Percentiles rank a stretch among this genome's conserved stretches.
These are phyloP conservation scores for Tinamus major DNA, from an alignment of 2,797 vertebrate genomes.

Conservation along the genomic window DNA sequence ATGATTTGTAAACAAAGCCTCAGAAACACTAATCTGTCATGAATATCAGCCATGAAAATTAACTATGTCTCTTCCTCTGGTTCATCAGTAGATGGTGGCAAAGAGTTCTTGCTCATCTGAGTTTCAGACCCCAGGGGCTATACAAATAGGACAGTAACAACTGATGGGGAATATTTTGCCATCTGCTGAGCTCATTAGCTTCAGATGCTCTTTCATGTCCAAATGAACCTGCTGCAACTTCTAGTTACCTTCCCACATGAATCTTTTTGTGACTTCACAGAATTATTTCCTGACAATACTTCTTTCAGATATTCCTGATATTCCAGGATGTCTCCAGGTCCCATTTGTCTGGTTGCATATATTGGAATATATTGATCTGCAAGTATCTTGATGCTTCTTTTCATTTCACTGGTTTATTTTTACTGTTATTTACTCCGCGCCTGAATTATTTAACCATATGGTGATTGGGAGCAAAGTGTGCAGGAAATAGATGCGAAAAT, in stretches of 20 bases:
- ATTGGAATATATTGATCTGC: neutral
- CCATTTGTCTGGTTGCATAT: neutral
- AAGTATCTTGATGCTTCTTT: neutral
- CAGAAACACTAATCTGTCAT: neutral
- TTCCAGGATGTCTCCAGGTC: neutral
- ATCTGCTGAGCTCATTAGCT: neutral
- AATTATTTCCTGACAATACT: accelerated
- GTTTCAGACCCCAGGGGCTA: neutral
- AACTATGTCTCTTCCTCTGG: neutral
- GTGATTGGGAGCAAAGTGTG: neutral
- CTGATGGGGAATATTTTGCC: neutral
- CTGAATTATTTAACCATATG: neutral
- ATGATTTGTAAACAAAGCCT: neutral
- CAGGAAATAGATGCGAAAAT: neutral
- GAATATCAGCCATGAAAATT: neutral
- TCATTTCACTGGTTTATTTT: neutral
- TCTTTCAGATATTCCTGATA: neutral
- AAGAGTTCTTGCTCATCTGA: constrained; percentile 44
- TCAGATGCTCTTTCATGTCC: neutral
- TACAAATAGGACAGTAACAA: neutral
- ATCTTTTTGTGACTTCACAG: neutral
- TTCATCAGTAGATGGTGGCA: constrained; percentile 63
- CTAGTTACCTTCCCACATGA: neutral
- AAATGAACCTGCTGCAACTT: neutral
- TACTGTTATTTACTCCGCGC: neutral